Percentiles rank a stretch among this genome's conserved stretches.
Conservation (phyloP, 2,113 vertebrate genomes). For the Sinosuthora webbiana region DNA sequence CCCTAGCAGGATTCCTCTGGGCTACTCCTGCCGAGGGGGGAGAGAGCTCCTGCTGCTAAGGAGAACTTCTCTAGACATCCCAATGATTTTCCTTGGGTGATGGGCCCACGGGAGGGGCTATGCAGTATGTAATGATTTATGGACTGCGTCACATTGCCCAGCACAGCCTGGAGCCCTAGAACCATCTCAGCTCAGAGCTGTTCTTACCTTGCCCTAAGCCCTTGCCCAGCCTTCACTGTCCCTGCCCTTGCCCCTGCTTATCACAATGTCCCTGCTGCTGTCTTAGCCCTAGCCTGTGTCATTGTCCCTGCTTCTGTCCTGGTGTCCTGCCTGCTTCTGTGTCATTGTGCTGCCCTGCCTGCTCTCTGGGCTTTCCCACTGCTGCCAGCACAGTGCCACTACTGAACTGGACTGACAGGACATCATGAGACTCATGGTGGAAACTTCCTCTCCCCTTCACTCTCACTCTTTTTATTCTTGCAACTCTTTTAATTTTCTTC, state of each 20-base stretch:
- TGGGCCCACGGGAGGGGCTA: fast-evolving
- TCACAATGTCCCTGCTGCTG: fast-evolving
- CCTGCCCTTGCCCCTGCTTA: background rate
- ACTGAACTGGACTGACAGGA: background rate
- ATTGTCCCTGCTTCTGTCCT: background rate
- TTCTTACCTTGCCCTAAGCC: fast-evolving
- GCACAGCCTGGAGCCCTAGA: background rate
- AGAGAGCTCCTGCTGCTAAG: background rate
- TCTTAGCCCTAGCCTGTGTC: background rate
- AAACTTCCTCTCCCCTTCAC: too few species aligned
- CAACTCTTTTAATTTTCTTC: background rate
- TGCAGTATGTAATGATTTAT: background rate
- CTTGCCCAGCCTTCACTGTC: background rate
- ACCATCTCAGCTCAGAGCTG: background rate
- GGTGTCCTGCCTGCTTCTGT: background rate
- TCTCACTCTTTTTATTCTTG: background rate
- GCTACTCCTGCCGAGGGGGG: fast-evolving
- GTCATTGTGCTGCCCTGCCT: background rate
- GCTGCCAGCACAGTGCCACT: background rate
- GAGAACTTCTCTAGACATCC: background rate
- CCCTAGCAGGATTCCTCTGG: background rate
- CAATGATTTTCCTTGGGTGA: too few species aligned
- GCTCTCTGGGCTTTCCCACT: background rate
- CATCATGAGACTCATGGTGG: background rate
- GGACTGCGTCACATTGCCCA: background rate